phyloP scores from a whole-genome alignment of 2,888 invertebrate genomes.

The Mesorhabditis belari region DNA sequence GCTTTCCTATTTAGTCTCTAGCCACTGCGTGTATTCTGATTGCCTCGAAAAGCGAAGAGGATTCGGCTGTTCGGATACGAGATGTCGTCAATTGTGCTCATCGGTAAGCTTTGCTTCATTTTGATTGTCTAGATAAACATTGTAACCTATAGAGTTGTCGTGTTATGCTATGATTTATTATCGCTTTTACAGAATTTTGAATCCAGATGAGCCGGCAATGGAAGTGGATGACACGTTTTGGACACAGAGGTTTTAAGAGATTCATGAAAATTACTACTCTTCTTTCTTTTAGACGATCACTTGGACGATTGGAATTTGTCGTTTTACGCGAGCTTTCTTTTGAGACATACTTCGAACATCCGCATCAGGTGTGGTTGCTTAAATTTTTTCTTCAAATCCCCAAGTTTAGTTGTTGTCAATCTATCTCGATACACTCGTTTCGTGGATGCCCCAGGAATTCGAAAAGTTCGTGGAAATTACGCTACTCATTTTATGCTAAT shows the following conservation, averaged over 20 bases:
- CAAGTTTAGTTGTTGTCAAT: constrained; percentile 7
- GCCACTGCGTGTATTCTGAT: constrained; percentile 6
- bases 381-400: neutral
- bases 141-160: neutral
- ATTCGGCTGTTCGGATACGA: constrained; percentile 3
- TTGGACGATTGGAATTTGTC: constrained; percentile 10
- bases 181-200: constrained; percentile 6
- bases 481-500: neutral
- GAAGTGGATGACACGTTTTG: neutral
- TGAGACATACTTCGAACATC: constrained; percentile 6
- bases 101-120: constrained; percentile 3
- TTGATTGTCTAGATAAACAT: no score
- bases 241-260: no score
- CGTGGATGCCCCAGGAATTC: constrained; percentile 11
- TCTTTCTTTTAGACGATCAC: neutral
- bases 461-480: neutral
- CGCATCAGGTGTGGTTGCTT: constrained; percentile 3
- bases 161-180: no score
- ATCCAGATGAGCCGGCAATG: constrained; percentile 2
- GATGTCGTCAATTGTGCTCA: constrained; percentile 11
- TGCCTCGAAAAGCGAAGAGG: constrained; percentile 12
- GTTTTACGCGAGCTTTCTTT: constrained; percentile 8
- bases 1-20: constrained; percentile 6
- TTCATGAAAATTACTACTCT: no score
- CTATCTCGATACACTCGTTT: constrained; percentile 6